Conservation (phyloP, 2,113 vertebrate genomes). For the Mugil cephalus region DNA sequence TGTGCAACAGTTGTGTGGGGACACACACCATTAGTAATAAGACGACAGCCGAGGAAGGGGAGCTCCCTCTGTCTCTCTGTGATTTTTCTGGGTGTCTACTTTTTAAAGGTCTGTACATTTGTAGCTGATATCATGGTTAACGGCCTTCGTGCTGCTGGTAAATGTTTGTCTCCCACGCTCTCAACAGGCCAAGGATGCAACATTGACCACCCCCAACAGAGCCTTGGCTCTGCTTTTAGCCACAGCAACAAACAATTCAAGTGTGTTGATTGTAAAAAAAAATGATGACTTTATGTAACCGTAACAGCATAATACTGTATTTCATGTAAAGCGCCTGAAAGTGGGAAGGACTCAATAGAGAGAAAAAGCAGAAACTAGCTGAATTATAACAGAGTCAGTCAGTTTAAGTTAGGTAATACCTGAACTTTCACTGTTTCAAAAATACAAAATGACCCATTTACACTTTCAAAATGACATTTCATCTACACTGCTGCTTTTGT, state of each 20-base stretch:
- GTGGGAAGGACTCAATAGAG: too few relatives aligned
- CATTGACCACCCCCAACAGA: constrained; percentile 32
- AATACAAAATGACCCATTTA: constrained; percentile 2
- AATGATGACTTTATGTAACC: too few relatives aligned
- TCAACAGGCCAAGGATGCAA: constrained; percentile 36
- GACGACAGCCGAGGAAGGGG: constrained; percentile 15
- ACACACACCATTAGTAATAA: constrained; percentile 27
- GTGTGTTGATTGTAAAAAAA: not conserved
- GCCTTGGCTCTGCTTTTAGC: constrained; percentile 26
- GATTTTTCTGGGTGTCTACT: constrained; percentile 8
- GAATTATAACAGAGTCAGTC: not conserved
- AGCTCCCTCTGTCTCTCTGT: not conserved
- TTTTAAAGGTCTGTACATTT: constrained; percentile 20
- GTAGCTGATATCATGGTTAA: not conserved
- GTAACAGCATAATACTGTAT: not conserved
- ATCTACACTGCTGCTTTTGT: not conserved
- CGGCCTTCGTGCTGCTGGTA: constrained; percentile 15
- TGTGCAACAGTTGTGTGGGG: constrained; percentile 21
- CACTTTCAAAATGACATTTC: constrained; percentile 15
- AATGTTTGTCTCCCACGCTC: constrained; percentile 6
- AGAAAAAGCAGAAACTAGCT: not conserved
- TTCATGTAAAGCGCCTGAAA: not conserved
- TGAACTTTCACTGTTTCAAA: constrained; percentile 11
- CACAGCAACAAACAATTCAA: not conserved
- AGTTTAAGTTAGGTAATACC: not conserved